Percentiles rank a stretch among this genome's conserved stretches.
Evolutionary conservation across 2,797 vertebrate genomes (phyloP).

Genomic region (Onychomys leucogaster): DNA sequence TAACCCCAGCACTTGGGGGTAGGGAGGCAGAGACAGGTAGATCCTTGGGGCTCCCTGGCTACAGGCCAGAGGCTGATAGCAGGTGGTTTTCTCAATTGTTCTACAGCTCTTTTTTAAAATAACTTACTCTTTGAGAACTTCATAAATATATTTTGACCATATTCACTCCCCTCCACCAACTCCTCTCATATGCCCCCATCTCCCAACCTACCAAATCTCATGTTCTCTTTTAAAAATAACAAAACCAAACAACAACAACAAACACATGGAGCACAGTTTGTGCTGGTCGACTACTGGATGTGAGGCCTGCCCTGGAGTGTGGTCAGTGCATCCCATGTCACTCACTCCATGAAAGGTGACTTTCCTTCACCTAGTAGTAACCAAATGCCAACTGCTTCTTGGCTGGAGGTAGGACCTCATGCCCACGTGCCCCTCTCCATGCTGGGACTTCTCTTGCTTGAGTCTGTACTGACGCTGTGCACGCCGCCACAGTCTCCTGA

Average conservation of each 20-base stretch:
- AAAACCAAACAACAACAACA: not conserved
- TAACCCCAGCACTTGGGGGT: not conserved
- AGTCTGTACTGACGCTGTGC: not conserved
- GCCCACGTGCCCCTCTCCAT: not conserved
- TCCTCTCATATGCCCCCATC: not conserved
- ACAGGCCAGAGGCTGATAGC: not conserved
- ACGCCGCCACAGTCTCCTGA: not conserved
- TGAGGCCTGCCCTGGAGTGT: not conserved
- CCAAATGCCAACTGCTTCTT: not conserved
- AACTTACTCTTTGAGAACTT: not conserved
- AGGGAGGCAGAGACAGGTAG: not conserved
- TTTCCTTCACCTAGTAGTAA: not conserved
- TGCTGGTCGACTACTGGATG: not conserved
- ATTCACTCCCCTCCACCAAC: not conserved
- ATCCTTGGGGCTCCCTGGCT: not conserved
- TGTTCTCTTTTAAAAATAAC: not conserved
- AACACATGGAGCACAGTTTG: not conserved
- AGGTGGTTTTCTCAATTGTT: not conserved
- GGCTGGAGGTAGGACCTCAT: not conserved
- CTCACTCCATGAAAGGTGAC: not conserved
- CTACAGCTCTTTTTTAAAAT: not conserved
- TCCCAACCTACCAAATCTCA: not conserved
- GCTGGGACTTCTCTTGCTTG: not conserved
- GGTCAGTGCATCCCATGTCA: not conserved
- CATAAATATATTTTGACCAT: not conserved